phyloP scores from a whole-genome alignment of 1,140 invertebrate genomes.

The Drosophila biarmipes region DNA sequence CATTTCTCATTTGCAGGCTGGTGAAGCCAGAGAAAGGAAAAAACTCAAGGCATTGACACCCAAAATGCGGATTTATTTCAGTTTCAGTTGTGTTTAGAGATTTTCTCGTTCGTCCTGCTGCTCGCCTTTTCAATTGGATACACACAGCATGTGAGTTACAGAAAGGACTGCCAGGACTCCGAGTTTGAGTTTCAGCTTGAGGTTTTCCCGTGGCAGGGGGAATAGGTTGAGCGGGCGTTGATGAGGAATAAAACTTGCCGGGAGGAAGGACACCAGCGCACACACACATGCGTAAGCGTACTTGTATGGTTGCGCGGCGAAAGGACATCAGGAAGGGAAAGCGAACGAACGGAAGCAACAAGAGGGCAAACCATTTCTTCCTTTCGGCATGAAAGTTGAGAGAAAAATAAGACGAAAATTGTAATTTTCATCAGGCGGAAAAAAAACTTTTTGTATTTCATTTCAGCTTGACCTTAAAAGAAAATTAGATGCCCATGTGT shows the following conservation, averaged over 20 bases:
- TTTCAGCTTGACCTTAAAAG: constrained; percentile 73
- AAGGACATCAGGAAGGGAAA: constrained; percentile 20
- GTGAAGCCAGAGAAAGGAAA: constrained; percentile 30
- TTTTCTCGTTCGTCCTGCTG: constrained; percentile 18
- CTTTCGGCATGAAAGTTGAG: constrained; percentile 72
- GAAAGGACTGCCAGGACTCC: constrained; percentile 27
- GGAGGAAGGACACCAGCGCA: constrained; percentile 21
- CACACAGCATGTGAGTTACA: constrained; percentile 46
- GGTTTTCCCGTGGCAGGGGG: constrained; percentile 8
- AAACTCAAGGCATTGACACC: constrained; percentile 23
- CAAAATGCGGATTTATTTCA: constrained; percentile 72
- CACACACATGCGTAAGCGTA: constrained; percentile 34
- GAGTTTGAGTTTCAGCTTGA: constrained; percentile 6
- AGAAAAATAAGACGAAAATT: constrained; percentile 81
- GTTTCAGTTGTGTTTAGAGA: constrained; percentile 73
- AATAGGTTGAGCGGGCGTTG: constrained; percentile 53
- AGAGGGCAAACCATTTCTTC: constrained; percentile 62
- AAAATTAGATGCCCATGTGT: constrained; percentile 71
- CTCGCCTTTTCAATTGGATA: constrained; percentile 64
- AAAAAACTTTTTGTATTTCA: constrained; percentile 68
- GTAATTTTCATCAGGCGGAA: constrained; percentile 77
- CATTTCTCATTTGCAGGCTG: constrained; percentile 35
- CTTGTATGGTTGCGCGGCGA: constrained; percentile 58
- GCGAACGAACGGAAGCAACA: constrained; percentile 68
- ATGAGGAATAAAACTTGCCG: constrained; percentile 58